phyloP scores from a whole-genome alignment of 2,888 invertebrate species.

The Drosophila sordidula region DNA sequence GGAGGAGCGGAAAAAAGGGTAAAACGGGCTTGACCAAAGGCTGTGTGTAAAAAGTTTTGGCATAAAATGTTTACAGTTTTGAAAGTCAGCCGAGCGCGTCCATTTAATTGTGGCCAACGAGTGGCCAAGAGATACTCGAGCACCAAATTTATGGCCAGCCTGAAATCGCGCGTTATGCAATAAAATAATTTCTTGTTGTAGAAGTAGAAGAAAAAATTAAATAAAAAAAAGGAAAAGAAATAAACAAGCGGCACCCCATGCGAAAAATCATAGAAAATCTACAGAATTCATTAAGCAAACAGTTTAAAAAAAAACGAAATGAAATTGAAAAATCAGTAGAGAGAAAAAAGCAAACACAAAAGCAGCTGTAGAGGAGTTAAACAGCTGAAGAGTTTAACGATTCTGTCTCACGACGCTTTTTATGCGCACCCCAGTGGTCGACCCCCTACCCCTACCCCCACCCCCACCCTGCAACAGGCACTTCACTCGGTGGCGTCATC shows the following conservation, averaged over 20 bases:
- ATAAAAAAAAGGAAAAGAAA: too few species aligned
- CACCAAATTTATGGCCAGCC: conserved; percentile 74
- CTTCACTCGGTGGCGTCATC: conserved; percentile 48
- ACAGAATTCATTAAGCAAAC: conserved; percentile 67
- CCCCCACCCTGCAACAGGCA: neutral
- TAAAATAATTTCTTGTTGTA: conserved; percentile 70
- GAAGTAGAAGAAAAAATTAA: conserved; percentile 12
- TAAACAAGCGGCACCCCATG: conserved; percentile 20
- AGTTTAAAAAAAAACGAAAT: conserved; percentile 18
- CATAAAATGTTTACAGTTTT: conserved; percentile 74
- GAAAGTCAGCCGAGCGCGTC: conserved; percentile 73
- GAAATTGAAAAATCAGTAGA: conserved; percentile 23
- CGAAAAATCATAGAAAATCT: conserved; percentile 48
- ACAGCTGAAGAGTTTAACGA: conserved; percentile 54
- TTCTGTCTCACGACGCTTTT: conserved; percentile 64
- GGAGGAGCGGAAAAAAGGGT: conserved; percentile 17
- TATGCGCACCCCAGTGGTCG: conserved; percentile 37
- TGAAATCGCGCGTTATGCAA: conserved; percentile 78
- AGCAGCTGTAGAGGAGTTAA: conserved; percentile 27
- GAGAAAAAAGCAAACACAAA: conserved; percentile 12
- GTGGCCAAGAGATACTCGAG: conserved; percentile 65
- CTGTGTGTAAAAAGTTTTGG: conserved; percentile 46
- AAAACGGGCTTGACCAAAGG: conserved; percentile 17
- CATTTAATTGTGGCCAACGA: conserved; percentile 74
- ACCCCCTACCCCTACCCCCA: neutral